Evolutionary conservation across 2,888 invertebrate species (phyloP), one percentile per base, ranked within the genome.

Genomic region (Phengaris arion): DNA sequence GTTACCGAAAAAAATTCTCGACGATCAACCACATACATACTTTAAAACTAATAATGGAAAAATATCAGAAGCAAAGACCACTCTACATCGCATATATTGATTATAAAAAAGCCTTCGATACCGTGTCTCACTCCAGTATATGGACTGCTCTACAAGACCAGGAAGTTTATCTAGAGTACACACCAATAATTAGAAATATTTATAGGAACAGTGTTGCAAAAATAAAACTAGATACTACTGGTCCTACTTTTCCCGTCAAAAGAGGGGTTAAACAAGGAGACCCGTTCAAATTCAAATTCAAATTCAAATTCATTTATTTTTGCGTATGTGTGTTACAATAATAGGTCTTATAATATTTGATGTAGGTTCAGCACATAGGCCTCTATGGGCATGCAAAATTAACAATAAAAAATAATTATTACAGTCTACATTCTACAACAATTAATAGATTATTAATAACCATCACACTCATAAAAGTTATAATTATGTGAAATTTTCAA

Each of bases 221-320:
- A 76, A 68, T 79, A 48, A 77, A 76, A 73, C 74, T 78, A 54
- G n/a, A n/a, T n/a, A n/a, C n/a, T n/a, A n/a, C 46, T 55, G 78
- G 80, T 8, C 75, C 76, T 48, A 22, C 13, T 2, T 78, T 79
- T 55, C 22, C 74, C 13, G 76, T 79, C 46, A 74, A 77, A 35
- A 35, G 74, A 78, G 79, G 78, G 0, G 79, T 80, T 3, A 81
- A 75, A 75, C 78, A 78, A 54, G 76, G 76, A 0, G 35, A 35
- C 35, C 35, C 35, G n/a, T n/a, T n/a, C n/a, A n/a, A n/a, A n/a
- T n/a, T n/a, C n/a, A n/a, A n/a, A n/a, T n/a, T n/a, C n/a, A n/a
- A n/a, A n/a, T n/a, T n/a, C n/a, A n/a, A n/a, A n/a, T n/a, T n/a
- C n/a, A n/a, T n/a, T n/a, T n/a, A n/a, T n/a, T n/a, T n/a, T n/a